A percentile compares a stretch with the other conserved stretches of the same genome.
These are phyloP conservation scores for Stenchaetothrips biformis DNA, from an alignment of 2,888 invertebrate species.

Conservation along the genomic window DNA sequence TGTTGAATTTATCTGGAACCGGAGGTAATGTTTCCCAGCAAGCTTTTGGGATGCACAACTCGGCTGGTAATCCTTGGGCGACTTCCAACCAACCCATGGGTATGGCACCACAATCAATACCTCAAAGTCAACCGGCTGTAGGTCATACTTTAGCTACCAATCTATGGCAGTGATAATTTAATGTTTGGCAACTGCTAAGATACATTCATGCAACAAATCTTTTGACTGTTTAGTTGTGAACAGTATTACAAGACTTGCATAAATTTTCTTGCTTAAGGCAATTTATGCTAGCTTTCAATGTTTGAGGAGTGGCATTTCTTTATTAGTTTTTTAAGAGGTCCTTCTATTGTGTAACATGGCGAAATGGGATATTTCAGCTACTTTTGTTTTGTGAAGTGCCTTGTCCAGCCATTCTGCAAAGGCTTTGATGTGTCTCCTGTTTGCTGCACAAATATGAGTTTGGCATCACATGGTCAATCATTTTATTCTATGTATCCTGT, in stretches of 20 bases:
- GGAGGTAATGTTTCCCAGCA: not conserved
- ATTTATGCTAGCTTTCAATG: not conserved
- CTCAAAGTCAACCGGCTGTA: not conserved
- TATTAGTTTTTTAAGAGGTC: not conserved
- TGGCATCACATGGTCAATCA: too few species aligned
- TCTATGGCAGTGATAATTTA: not conserved
- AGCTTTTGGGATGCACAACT: not conserved
- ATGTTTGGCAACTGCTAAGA: not conserved
- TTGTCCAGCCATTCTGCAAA: too few species aligned
- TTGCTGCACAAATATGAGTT: too few species aligned
- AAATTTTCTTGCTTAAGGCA: not conserved
- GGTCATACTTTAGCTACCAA: conserved; percentile 14
- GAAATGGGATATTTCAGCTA: too few species aligned
- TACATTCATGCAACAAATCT: not conserved
- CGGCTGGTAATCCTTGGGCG: not conserved
- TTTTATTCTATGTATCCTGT: too few species aligned
- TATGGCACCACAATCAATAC: not conserved
- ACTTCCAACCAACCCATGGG: not conserved
- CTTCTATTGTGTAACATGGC: not conserved
- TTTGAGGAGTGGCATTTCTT: not conserved
- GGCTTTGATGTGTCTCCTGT: too few species aligned
- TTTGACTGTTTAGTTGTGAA: not conserved
- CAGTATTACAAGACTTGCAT: conserved; percentile 21
- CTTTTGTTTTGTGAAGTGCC: too few species aligned
- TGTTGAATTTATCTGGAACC: not conserved